Conservation (phyloP, 2,888 invertebrate genomes). For the Diarsia dahlii region DNA sequence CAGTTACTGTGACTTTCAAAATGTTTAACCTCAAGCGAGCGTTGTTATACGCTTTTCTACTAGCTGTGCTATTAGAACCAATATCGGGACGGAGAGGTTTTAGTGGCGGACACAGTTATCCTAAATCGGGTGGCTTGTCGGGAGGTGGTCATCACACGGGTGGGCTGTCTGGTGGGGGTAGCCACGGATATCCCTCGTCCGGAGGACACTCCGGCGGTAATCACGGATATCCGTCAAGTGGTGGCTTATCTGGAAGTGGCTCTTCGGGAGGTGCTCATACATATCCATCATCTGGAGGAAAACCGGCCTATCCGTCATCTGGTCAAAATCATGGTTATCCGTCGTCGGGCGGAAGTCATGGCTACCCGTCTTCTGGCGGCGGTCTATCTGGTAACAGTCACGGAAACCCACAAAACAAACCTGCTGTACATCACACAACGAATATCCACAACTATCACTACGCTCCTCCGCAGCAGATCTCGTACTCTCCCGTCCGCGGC, state of each 20-base stretch:
- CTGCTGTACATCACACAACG: conserved; percentile 71
- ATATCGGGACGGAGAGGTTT: conserved; percentile 70
- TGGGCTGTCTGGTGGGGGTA: conserved; percentile 69
- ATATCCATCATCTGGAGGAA: conserved; percentile 41
- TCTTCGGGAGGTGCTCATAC: conserved; percentile 16
- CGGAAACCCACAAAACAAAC: conserved; percentile 55
- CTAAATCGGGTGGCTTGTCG: conserved; percentile 73
- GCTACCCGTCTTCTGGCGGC: conserved; percentile 69
- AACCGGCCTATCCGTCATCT: conserved; percentile 31
- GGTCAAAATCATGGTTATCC: conserved; percentile 24
- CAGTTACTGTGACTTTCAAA: conserved; percentile 59
- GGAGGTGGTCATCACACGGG: conserved; percentile 70
- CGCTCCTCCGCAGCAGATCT: conserved; percentile 83
- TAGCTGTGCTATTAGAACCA: conserved; percentile 67
- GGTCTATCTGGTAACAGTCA: conserved; percentile 60
- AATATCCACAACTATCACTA: conserved; percentile 82
- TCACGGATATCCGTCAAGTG: conserved; percentile 67
- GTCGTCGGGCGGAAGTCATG: conserved; percentile 49
- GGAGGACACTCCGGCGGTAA: conserved; percentile 67
- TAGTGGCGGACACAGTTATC: conserved; percentile 74
- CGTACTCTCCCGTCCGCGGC: conserved; percentile 78
- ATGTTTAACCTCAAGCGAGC: conserved; percentile 75
- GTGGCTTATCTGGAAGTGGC: conserved; percentile 47
- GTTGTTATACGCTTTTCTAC: conserved; percentile 77
- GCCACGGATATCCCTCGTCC: conserved; percentile 63